phyloP scores from a whole-genome alignment of 37 sponge, comb jelly and placozoan genomes.

The Aplysina aerophoba region DNA sequence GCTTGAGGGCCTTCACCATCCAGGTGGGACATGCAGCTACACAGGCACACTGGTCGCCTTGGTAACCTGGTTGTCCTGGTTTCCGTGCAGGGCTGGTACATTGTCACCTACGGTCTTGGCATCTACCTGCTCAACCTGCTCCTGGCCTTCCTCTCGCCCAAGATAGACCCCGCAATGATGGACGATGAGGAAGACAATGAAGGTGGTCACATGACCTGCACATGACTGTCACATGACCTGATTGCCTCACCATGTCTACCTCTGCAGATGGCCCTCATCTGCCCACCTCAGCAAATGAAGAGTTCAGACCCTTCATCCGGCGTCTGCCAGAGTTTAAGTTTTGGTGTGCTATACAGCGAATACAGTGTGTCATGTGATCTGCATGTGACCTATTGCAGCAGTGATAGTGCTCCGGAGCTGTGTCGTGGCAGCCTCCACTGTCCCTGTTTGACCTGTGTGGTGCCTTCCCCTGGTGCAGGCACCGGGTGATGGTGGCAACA shows the following conservation, averaged over 20 bases:
- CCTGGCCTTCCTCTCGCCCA: constrained; percentile 93
- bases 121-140: constrained; percentile 90
- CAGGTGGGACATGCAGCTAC: too few relatives aligned
- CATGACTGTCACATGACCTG: not conserved
- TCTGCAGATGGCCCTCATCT: constrained; percentile 82
- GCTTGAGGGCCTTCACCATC: constrained; percentile 49
- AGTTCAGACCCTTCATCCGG: constrained; percentile 93
- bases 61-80: not conserved
- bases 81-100: constrained; percentile 87
- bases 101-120: constrained; percentile 87
- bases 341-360: too few relatives aligned
- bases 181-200: constrained; percentile 55
- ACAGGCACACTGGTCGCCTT: too few relatives aligned
- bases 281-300: constrained; percentile 81
- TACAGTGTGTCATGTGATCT: not conserved
- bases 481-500: constrained; percentile 59
- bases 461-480: constrained; percentile 41
- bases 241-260: not conserved
- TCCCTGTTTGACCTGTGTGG: too few relatives aligned
- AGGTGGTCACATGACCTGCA: not conserved
- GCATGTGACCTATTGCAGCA: not conserved
- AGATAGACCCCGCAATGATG: constrained; percentile 85
- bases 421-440: too few relatives aligned
- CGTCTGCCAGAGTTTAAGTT: constrained; percentile 96
- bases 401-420: too few relatives aligned